Conservation (phyloP, 2,797 vertebrate genomes). For the Dipus sagitta region DNA sequence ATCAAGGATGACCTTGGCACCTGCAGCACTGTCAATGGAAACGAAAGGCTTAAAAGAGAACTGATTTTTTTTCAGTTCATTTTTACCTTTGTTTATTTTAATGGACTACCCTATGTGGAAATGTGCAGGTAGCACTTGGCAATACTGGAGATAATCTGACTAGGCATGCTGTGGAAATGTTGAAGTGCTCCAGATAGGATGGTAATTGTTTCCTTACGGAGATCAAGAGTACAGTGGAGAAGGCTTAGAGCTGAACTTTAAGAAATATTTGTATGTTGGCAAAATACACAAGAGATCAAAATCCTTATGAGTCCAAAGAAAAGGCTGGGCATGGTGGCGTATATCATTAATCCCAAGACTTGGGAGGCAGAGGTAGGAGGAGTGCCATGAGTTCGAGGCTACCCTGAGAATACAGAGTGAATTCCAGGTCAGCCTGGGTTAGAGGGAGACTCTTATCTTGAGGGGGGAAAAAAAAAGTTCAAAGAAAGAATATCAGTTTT, state of each 20-base stretch:
- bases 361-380: too few relatives aligned
- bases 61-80: not conserved
- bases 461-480: not conserved
- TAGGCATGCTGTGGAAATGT: not conserved
- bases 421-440: too few relatives aligned
- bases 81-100: not conserved
- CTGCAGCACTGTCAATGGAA: not conserved
- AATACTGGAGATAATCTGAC: not conserved
- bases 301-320: not conserved
- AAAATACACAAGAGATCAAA: not conserved
- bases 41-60: slow-evolving; percentile 17
- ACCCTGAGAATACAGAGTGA: too few relatives aligned
- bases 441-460: too few relatives aligned
- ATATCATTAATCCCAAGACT: too few relatives aligned
- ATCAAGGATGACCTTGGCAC: not conserved
- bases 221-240: not conserved
- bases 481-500: not conserved
- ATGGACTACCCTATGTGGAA: not conserved
- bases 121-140: not conserved
- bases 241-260: slow-evolving; percentile 17
- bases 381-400: too few relatives aligned
- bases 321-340: too few relatives aligned
- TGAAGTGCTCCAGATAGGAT: not conserved
- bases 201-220: not conserved
- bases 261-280: not conserved